Conservation (phyloP, 2,797 vertebrate genomes). For the Anguilla obscura region DNA sequence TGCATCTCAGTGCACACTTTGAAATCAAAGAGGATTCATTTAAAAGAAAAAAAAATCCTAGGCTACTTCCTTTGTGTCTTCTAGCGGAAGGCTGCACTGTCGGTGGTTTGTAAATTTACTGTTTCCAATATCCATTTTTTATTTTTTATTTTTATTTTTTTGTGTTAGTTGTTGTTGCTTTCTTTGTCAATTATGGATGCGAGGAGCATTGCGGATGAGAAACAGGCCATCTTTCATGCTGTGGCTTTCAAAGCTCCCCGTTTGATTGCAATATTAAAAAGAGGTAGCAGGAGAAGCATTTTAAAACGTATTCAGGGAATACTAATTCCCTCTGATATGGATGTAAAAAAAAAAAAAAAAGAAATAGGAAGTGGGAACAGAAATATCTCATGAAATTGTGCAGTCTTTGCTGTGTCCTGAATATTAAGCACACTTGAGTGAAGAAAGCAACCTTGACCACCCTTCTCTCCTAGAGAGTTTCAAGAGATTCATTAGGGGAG, state of each 20-base stretch:
- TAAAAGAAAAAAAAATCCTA: not conserved
- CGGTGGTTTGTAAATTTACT: not conserved
- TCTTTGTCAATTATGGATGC: not conserved
- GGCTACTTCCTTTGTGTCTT: not conserved
- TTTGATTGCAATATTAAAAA: conserved; percentile 1
- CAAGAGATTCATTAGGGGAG: not conserved
- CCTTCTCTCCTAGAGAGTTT: not conserved
- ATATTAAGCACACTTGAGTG: not conserved
- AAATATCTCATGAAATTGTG: not conserved
- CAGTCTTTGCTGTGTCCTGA: not conserved
- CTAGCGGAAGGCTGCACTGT: not conserved
- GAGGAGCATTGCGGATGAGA: not conserved
- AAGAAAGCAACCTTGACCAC: not conserved
- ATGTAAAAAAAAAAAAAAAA: not conserved
- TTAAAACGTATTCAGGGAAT: conserved; percentile 9
- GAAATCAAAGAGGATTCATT: not conserved
- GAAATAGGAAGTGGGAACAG: not conserved
- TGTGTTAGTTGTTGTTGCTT: not conserved
- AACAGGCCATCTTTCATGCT: not conserved
- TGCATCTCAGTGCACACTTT: not conserved
- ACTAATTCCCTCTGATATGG: not conserved
- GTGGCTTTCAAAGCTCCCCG: not conserved
- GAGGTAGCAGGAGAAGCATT: not conserved
- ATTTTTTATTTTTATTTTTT: not conserved
- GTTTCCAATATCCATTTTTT: not conserved